Conservation (phyloP, 1,140 invertebrate species). For the Aphelinus atriplicis region DNA sequence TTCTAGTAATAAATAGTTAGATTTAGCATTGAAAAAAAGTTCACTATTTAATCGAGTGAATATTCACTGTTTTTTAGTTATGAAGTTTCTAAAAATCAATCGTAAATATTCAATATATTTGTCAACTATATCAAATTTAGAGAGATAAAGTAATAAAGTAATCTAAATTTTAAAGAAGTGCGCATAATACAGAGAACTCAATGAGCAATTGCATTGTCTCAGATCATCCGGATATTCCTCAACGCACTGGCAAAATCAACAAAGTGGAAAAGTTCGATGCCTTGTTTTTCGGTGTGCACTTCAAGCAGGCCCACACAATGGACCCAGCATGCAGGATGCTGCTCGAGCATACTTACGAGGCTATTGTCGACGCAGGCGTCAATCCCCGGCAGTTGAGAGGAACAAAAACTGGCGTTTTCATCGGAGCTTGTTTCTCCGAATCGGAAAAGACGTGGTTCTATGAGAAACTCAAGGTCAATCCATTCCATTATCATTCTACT, state of each 20-base stretch:
- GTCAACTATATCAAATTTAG: no score
- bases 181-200: not conserved
- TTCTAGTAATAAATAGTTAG: no score
- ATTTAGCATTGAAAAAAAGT: no score
- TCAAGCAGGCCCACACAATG: conserved; percentile 85
- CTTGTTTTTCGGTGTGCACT: conserved; percentile 83
- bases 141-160: no score
- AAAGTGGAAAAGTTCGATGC: conserved; percentile 85
- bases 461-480: conserved; percentile 67
- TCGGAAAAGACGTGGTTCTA: conserved; percentile 77
- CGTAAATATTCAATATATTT: no score
- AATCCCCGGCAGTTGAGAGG: conserved; percentile 69
- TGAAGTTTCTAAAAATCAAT: no score
- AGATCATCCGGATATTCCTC: conserved; percentile 75
- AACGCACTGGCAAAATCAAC: conserved; percentile 82
- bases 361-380: conserved; percentile 85
- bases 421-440: conserved; percentile 83
- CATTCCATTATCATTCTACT: no score
- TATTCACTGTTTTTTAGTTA: no score
- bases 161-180: no score
- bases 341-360: conserved; percentile 86
- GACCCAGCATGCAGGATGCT: conserved; percentile 88
- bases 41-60: no score
- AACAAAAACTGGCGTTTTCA: conserved; percentile 82
- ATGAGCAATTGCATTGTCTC: conserved; percentile 20